These are phyloP conservation scores for Agrotis exclamationis DNA, from an alignment of 2,888 invertebrate species.

Conservation along the genomic window DNA sequence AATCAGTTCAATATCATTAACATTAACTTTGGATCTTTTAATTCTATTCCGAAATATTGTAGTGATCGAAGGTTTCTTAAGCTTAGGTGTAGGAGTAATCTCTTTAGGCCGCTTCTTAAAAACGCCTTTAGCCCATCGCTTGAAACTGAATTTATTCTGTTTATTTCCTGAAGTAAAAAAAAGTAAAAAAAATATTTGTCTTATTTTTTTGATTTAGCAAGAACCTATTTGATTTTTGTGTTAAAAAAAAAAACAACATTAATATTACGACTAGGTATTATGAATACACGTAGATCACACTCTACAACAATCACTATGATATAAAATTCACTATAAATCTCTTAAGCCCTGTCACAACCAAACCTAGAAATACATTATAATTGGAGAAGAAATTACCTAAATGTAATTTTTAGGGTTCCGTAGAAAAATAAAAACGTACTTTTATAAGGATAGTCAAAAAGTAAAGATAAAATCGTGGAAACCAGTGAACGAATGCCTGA, in stretches of 20 bases:
- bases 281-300: too few relatives aligned
- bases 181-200: constrained; percentile 1
- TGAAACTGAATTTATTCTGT: constrained; percentile 1
- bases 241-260: too few relatives aligned
- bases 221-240: background rate
- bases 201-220: background rate
- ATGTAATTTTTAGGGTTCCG: too few relatives aligned
- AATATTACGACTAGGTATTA: too few relatives aligned
- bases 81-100: constrained; percentile 12
- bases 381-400: too few relatives aligned
- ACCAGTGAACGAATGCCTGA: too few relatives aligned
- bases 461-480: too few relatives aligned
- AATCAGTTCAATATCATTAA: constrained; percentile 65
- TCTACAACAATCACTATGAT: background rate
- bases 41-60: constrained; percentile 66
- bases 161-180: constrained; percentile 28
- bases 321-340: too few relatives aligned
- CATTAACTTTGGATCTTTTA: constrained; percentile 59
- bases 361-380: too few relatives aligned
- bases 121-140: constrained; percentile 19
- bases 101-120: constrained; percentile 41
- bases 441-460: too few relatives aligned
- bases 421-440: too few relatives aligned
- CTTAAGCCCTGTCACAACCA: too few relatives aligned
- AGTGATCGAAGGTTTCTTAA: constrained; percentile 16